Evolutionary conservation across 2,888 invertebrate species (phyloP).

Genomic region (Smittia aterrima): DNA sequence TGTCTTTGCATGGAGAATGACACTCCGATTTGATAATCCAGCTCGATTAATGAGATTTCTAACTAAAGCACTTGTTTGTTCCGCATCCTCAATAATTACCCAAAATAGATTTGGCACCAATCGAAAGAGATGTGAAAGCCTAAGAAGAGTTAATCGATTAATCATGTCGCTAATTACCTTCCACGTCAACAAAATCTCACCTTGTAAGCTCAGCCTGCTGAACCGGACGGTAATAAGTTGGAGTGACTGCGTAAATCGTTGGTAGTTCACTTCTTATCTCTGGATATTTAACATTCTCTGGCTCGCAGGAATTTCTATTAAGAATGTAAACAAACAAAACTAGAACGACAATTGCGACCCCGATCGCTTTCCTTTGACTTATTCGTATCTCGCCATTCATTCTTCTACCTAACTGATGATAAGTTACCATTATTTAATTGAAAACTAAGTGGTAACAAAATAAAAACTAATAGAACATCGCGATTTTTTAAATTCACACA

Average conservation of each 20-base stretch:
- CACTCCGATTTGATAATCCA: constrained; percentile 55
- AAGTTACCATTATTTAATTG: constrained; percentile 22
- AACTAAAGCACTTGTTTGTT: constrained; percentile 67
- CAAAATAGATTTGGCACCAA: constrained; percentile 86
- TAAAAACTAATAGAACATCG: background rate
- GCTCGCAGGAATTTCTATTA: constrained; percentile 12
- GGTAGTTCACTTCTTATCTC: constrained; percentile 56
- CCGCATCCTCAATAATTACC: constrained; percentile 89
- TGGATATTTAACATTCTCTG: constrained; percentile 46
- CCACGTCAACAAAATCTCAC: constrained; percentile 51
- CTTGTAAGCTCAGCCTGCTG: constrained; percentile 93
- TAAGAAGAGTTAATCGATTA: constrained; percentile 46
- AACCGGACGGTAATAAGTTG: constrained; percentile 81
- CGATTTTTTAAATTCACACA: background rate
- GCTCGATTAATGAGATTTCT: constrained; percentile 62
- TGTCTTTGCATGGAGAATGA: constrained; percentile 66
- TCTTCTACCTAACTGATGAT: constrained; percentile 19
- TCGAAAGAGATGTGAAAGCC: constrained; percentile 83
- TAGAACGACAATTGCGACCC: background rate
- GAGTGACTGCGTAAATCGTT: constrained; percentile 86
- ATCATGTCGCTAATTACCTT: background rate
- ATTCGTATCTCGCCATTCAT: constrained; percentile 41
- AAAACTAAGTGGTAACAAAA: background rate
- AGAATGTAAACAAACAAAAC: constrained; percentile 35
- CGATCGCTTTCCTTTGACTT: constrained; percentile 30